Conservation (phyloP, 2,888 invertebrate genomes). For the Eurytoma californica region DNA sequence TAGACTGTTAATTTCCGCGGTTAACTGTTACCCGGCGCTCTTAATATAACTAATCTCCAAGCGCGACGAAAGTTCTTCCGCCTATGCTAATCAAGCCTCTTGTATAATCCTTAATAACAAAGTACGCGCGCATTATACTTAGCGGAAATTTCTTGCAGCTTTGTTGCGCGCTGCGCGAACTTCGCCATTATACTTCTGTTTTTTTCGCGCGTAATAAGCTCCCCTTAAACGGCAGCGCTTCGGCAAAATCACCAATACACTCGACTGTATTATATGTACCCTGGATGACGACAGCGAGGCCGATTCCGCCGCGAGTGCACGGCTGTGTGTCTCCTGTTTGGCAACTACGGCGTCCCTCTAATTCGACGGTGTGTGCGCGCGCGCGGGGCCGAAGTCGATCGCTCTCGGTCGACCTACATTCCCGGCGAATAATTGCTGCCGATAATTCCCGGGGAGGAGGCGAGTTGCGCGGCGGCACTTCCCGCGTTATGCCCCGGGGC, state of each 20-base stretch:
- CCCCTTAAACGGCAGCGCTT: too few species aligned
- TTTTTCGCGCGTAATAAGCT: too few species aligned
- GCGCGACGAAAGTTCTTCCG: constrained; percentile 33
- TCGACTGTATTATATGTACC: too few species aligned
- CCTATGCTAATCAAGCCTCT: constrained; percentile 26
- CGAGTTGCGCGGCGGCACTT: neutral
- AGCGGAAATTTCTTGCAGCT: neutral
- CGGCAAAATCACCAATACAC: too few species aligned
- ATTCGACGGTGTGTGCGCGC: too few species aligned
- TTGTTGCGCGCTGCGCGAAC: too few species aligned
- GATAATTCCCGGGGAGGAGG: neutral
- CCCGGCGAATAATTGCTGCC: neutral
- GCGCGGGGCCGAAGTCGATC: neutral
- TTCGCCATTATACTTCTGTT: too few species aligned
- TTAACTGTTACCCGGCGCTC: constrained; percentile 18
- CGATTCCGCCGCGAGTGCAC: too few species aligned
- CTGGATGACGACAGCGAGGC: too few species aligned
- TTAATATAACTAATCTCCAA: constrained; percentile 6
- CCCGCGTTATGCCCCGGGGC: neutral
- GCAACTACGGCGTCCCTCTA: too few species aligned
- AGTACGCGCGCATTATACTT: neutral
- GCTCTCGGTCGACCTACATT: neutral
- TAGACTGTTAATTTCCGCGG: constrained; percentile 5
- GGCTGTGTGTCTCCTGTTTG: too few species aligned
- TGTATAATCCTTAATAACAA: constrained; percentile 15